A percentile compares a stretch with the other conserved stretches of the same genome.
Conservation (phyloP, 1,140 invertebrate genomes). For the Leptonema lineaticorne region DNA sequence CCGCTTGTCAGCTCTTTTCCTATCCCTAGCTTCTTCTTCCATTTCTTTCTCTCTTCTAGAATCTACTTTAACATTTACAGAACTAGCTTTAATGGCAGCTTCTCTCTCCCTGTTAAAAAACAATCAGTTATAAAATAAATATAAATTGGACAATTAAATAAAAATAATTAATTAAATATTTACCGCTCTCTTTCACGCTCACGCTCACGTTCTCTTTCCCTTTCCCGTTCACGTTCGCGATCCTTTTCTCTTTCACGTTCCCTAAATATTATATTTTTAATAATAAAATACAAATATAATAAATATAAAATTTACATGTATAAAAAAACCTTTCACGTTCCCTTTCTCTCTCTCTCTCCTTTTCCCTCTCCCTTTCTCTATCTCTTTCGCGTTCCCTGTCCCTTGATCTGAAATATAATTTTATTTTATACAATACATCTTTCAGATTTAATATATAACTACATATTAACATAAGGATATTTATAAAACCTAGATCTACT, state of each 20-base stretch:
- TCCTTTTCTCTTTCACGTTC: conserved; percentile 45
- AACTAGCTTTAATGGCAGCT: conserved; percentile 32
- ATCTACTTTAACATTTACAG: conserved; percentile 44
- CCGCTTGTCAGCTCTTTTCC: conserved; percentile 86
- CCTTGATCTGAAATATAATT: conserved; percentile 30
- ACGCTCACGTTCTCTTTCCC: conserved; percentile 47
- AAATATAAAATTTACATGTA: too few relatives aligned
- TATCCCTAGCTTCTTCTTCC: conserved; percentile 88
- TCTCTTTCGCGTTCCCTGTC: conserved; percentile 55
- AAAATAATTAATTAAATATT: background rate
- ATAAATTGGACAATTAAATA: background rate
- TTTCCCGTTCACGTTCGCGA: conserved; percentile 47
- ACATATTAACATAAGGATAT: background rate
- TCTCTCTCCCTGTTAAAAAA: conserved; percentile 41
- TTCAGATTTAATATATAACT: background rate
- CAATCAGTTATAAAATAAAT: background rate
- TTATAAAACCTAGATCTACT: conserved; percentile 35
- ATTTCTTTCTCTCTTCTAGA: conserved; percentile 77
- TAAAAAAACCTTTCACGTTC: conserved; percentile 50
- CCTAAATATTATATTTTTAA: too few relatives aligned
- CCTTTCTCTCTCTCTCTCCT: conserved; percentile 57
- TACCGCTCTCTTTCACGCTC: conserved; percentile 46
- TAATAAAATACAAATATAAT: too few relatives aligned
- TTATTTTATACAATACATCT: background rate
- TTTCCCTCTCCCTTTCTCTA: conserved; percentile 47